phyloP scores from a whole-genome alignment of 2,113 vertebrate genomes.

The Oncorhynchus mykiss region DNA sequence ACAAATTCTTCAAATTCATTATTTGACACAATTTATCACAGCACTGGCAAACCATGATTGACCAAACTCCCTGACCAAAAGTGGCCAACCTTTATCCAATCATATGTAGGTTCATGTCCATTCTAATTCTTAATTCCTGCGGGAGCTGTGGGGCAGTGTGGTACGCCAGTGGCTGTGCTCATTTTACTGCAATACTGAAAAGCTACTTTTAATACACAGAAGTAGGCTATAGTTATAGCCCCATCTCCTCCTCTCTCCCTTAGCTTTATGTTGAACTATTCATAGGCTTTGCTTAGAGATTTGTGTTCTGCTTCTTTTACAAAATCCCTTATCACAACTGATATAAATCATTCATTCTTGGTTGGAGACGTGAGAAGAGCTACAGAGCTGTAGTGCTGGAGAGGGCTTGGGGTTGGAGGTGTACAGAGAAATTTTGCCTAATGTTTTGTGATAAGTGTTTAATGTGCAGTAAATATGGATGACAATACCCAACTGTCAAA shows the following conservation, averaged over 20 bases:
- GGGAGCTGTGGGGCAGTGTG: no score
- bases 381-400: constrained; percentile 24
- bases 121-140: no score
- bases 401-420: constrained; percentile 32
- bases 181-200: constrained; percentile 27
- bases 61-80: no score
- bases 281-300: constrained; percentile 56
- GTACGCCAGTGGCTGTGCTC: no score
- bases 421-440: constrained; percentile 25
- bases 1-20: no score
- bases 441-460: constrained; percentile 46
- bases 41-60: no score
- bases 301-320: constrained; percentile 64
- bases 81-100: no score
- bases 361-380: constrained; percentile 50
- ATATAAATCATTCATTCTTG: constrained; percentile 65
- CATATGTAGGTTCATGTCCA: no score
- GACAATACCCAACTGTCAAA: no score
- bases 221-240: constrained; percentile 11
- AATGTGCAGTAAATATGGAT: constrained; percentile 40
- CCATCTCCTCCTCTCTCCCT: constrained; percentile 44
- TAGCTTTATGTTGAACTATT: constrained; percentile 62
- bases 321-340: constrained; percentile 62
- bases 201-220: constrained; percentile 42
- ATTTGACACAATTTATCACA: no score